Conservation (phyloP, 2,888 invertebrate genomes). For the Cinara cedri region DNA sequence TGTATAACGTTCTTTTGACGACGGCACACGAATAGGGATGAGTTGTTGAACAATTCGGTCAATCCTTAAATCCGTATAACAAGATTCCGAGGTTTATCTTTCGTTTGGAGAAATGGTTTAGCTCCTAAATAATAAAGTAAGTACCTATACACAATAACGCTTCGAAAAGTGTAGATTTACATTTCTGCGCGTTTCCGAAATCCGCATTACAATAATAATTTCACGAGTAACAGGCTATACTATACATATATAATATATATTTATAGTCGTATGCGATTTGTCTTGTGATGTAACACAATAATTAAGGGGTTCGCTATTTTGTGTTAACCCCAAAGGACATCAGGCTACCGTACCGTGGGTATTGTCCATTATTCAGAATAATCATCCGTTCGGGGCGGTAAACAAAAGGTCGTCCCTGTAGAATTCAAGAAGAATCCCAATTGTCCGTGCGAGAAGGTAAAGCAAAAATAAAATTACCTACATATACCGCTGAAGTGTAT, state of each 20-base stretch:
- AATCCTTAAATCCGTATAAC: not conserved
- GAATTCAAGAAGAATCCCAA: slow-evolving; percentile 25
- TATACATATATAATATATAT: too few relatives aligned
- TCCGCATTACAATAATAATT: not conserved
- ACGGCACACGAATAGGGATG: too few relatives aligned
- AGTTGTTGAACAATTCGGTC: too few relatives aligned
- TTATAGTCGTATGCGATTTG: slow-evolving; percentile 18
- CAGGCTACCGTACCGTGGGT: not conserved
- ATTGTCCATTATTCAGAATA: slow-evolving; percentile 37
- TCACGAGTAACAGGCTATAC: not conserved
- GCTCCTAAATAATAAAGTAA: not conserved
- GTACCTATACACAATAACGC: too few relatives aligned
- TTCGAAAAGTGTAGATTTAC: slow-evolving; percentile 22
- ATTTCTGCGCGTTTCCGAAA: not conserved
- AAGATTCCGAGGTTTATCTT: not conserved
- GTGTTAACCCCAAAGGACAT: slow-evolving; percentile 39
- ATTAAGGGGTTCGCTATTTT: slow-evolving; percentile 35
- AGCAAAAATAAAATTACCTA: slow-evolving; percentile 27
- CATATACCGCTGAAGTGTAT: not conserved
- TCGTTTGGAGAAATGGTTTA: not conserved
- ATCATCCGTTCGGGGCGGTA: not conserved
- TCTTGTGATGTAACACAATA: slow-evolving; percentile 35
- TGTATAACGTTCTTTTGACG: too few relatives aligned
- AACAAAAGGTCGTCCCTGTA: slow-evolving; percentile 42
- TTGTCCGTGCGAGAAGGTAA: not conserved